Evolutionary conservation across 2,113 vertebrate species (phyloP), one percentile per base, ranked within the genome.

Genomic region (Antechinus stuartii): DNA sequence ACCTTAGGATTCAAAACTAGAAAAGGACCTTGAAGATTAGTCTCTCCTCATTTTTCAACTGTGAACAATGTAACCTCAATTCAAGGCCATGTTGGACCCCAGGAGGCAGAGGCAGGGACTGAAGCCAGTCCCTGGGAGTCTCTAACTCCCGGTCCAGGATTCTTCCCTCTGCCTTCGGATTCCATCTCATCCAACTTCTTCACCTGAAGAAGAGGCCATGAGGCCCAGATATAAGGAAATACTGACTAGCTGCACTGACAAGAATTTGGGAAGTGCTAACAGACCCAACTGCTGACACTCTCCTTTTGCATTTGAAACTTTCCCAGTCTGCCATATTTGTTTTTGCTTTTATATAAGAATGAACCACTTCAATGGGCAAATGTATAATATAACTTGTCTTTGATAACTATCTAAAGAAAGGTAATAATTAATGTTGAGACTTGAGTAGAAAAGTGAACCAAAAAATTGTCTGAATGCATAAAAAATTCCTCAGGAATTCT

Each of bases 371-470:
- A 96, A 25, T 16, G 30, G 61, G 61, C 30, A 94, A 90, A 11
- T 30, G 30, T 91, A 27, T 42, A 55, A 24, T 19, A 16, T 30
- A 76, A 47, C 22, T 30, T 50, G 35, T 91, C 50, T 92, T 96
- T 93, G 93, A 90, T 3, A 93, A 54, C 84, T 8, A 12, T 97
- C 54, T 49, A 50, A 89, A 94, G 76, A 50, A 50, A 91, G 27
- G 27, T 11, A 84, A 25, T 26, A 61, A 91, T n/a, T 92, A 76
- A 91, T 90, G 94, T 24, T 61, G 35, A 91, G 90, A 53, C 10
- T 14, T 54, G 89, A 26, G 93, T 27, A 95, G 89, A 90, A n/a
- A 68, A n/a, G 61, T 7, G 11, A 89, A 95, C 57, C n/a, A 89
- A 52, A 93, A 92, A 54, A 23, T 93, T 89, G 54, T 2, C 19